Evolutionary conservation across 2,888 invertebrate species (phyloP), one percentile per base, ranked within the genome.

Genomic region (Phania funesta): DNA sequence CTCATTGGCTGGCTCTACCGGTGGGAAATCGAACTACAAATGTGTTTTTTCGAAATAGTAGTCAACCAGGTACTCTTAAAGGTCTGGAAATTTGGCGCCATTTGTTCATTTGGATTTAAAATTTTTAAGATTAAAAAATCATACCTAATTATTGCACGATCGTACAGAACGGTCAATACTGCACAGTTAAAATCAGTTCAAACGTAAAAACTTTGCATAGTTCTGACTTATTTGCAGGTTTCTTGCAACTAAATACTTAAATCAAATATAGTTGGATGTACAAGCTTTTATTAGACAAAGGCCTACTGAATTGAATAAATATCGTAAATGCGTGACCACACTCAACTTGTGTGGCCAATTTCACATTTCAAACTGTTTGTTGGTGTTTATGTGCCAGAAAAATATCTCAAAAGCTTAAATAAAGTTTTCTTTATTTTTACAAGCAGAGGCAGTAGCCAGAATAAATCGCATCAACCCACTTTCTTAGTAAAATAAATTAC

Each of bases 361-460:
- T 13, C 13, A 26, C 2, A 38, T 48, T 75, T 50, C 65, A 75
- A 50, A n/a, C n/a, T n/a, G n/a, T n/a, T n/a, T n/a, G n/a, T n/a
- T n/a, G 65, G 75, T 67, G 5, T 41, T 16, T 11, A n/a, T 13
- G n/a, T 41, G 16, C 56, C 38, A 35, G 11, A 11, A 0, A 24
- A 29, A 26, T 20, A n/a, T n/a, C n/a, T n/a, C n/a, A 46, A 48
- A 46, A 16, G 22, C 2, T 6, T 16, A 54, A 41, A 16, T 35
- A 24, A n/a, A n/a, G n/a, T 41, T 48, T 65, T 65, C 48, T 38
- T 56, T 26, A 56, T 46, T 50, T 41, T 50, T 11, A 6, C 29
- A 16, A 50, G 26, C 16, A 29, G 20, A 58, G 75, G 22, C 56
- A 75, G 48, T 38, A 26, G 3, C 3, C 3, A 50, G 20, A 35